Conservation (phyloP, 1,140 invertebrate species). For the Leptinotarsa defecta region DNA sequence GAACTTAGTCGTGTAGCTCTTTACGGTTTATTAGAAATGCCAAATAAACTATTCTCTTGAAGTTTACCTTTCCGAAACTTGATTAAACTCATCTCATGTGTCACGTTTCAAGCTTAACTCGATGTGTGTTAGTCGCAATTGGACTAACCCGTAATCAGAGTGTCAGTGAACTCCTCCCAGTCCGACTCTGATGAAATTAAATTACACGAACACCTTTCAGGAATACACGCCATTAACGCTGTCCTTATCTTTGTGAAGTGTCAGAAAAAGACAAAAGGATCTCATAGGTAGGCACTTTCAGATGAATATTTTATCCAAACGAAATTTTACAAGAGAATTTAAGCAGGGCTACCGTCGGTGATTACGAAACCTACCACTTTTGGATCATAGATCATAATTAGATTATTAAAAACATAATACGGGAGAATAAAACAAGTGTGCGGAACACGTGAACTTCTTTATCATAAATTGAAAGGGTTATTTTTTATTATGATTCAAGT, state of each 20-base stretch:
- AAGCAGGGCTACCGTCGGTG: slow-evolving; percentile 48
- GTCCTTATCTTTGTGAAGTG: slow-evolving; percentile 20
- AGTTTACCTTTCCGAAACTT: slow-evolving; percentile 26
- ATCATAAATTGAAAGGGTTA: background rate
- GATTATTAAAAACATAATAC: slow-evolving; percentile 49
- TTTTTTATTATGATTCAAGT: background rate
- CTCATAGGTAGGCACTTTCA: background rate
- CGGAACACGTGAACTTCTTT: slow-evolving; percentile 32
- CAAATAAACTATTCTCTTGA: too few species aligned
- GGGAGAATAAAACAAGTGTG: slow-evolving; percentile 37
- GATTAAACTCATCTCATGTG: slow-evolving; percentile 41
- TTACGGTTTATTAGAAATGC: too few species aligned
- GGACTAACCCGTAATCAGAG: slow-evolving; percentile 51
- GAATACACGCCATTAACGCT: slow-evolving; percentile 38
- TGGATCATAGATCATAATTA: slow-evolving; percentile 48
- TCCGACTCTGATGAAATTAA: slow-evolving; percentile 55
- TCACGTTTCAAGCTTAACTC: slow-evolving; percentile 41
- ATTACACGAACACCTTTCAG: slow-evolving; percentile 51
- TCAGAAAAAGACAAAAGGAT: slow-evolving; percentile 17
- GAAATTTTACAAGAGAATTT: slow-evolving; percentile 36
- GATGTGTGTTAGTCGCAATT: slow-evolving; percentile 37
- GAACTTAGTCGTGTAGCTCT: too few species aligned
- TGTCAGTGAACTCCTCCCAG: slow-evolving; percentile 53
- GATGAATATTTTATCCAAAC: slow-evolving; percentile 33
- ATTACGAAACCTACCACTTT: slow-evolving; percentile 48